A percentile compares a stretch with the other conserved stretches of the same genome.
Conservation (phyloP, 2,888 invertebrate species). For the Caenorhabditis sp. region DNA sequence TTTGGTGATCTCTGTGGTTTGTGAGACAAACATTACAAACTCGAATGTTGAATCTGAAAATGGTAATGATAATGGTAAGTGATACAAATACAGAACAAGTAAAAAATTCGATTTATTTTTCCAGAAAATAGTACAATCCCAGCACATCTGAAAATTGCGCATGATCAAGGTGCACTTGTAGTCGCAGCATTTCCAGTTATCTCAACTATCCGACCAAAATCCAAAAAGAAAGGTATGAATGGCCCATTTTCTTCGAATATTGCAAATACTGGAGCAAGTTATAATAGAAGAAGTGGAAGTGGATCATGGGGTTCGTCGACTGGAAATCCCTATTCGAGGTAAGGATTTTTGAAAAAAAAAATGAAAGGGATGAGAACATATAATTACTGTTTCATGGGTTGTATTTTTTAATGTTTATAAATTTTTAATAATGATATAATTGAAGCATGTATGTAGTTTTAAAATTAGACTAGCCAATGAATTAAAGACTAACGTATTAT, state of each 20-base stretch:
- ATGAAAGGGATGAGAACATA: too few relatives aligned
- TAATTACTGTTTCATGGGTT: too few relatives aligned
- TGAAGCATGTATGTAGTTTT: too few relatives aligned
- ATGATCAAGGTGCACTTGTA: slow-evolving; percentile 34
- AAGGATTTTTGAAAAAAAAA: slow-evolving; percentile 5
- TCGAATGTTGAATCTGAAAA: neutral
- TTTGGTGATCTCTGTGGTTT: slow-evolving; percentile 1
- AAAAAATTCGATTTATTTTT: neutral
- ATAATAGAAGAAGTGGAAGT: slow-evolving; percentile 19
- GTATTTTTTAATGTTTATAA: too few relatives aligned
- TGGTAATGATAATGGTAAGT: neutral
- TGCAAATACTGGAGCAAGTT: slow-evolving; percentile 32
- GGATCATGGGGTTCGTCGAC: slow-evolving; percentile 11
- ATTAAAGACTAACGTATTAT: too few relatives aligned
- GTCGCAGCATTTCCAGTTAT: slow-evolving; percentile 35
- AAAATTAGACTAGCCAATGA: too few relatives aligned
- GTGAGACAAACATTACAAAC: neutral
- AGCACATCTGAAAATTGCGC: slow-evolving; percentile 24
- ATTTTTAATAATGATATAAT: too few relatives aligned
- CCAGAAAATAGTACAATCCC: neutral
- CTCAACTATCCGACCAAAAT: slow-evolving; percentile 31
- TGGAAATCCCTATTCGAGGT: slow-evolving; percentile 35
- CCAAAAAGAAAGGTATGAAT: slow-evolving; percentile 21
- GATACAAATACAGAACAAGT: neutral
- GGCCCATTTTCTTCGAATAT: slow-evolving; percentile 16